Base-by-base conservation (phyloP, 2,888 invertebrate species). In the Tricholauxania praeusta region DNA sequence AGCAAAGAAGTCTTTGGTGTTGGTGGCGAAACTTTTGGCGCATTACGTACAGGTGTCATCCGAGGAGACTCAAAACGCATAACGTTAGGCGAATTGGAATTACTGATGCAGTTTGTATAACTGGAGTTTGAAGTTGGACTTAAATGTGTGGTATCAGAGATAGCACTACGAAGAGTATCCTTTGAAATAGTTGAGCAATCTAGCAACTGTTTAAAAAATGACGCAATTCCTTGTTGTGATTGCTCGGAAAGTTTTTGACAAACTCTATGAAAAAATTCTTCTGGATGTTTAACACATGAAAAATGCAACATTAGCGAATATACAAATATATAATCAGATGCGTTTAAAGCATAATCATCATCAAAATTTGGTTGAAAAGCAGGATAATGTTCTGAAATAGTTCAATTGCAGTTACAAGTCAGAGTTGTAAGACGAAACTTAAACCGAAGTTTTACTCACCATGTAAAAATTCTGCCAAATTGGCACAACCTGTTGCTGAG, bases 241-340 rank as follows among this genome's bases (percentile, higher is more conserved):
- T 19, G 48, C 22, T 81, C 80, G 1, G 82, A 76, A 4, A 87
- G 77, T n/a, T 75, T 78, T 52, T 83, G 78, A 71, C 88, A 87
- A 7, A 83, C 80, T 66, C 79, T 79, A 67, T 87, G 87, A 57
- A 86, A 86, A 65, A 78, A 78, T 49, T 78, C 76, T 28, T 81
- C 80, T 0, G 84, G 82, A 71, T 75, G 74, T 74, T 81, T 82
- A 0, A 87, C 83, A 71, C 87, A 87, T 6, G 82, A 81, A 74
- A 82, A 86, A 73, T 87, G 87, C 69, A 87, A 75, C 0, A 87
- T 74, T 7, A 87, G 72, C 0, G 87, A 85, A 73, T 86, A 87
- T 1, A 83, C 80, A 71, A 84, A 86, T 6, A 87, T 67, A 69
- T 85, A 85, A 65, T 87, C 87, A 0, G 77, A 70, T 0, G 80